Conservation (phyloP, 2,113 vertebrate species). For the Apteryx mantelli region DNA sequence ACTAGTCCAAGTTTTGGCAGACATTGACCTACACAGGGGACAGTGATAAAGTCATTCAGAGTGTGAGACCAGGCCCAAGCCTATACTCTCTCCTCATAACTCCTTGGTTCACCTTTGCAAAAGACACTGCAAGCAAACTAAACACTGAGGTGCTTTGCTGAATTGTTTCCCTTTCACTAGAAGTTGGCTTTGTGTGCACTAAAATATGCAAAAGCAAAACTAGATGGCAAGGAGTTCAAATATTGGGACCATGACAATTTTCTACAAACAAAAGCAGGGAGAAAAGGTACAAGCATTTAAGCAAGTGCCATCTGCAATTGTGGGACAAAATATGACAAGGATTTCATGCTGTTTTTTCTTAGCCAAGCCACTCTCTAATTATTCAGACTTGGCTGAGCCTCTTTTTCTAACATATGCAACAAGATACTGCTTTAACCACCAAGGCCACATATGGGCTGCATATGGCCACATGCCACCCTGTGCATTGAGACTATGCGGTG, state of each 20-base stretch:
- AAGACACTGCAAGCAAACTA: neutral
- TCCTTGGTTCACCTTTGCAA: neutral
- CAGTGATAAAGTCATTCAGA: neutral
- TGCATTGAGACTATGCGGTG: neutral
- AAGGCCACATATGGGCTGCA: neutral
- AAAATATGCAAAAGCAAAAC: neutral
- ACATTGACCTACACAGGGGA: neutral
- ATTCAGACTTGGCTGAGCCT: neutral
- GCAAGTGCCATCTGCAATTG: neutral
- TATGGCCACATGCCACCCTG: no score
- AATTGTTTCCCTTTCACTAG: neutral
- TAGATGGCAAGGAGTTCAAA: neutral
- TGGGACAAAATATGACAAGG: neutral
- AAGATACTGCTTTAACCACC: neutral
- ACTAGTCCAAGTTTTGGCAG: neutral
- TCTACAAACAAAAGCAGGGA: fast-evolving
- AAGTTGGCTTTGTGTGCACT: neutral
- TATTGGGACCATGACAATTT: neutral
- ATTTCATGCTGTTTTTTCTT: neutral
- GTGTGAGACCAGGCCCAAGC: neutral
- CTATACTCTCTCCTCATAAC: neutral
- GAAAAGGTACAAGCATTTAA: neutral
- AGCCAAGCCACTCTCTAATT: neutral
- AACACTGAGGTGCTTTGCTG: neutral
- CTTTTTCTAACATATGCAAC: neutral